phyloP scores from a whole-genome alignment of 2,888 invertebrate species.

The Sesia apiformis region DNA sequence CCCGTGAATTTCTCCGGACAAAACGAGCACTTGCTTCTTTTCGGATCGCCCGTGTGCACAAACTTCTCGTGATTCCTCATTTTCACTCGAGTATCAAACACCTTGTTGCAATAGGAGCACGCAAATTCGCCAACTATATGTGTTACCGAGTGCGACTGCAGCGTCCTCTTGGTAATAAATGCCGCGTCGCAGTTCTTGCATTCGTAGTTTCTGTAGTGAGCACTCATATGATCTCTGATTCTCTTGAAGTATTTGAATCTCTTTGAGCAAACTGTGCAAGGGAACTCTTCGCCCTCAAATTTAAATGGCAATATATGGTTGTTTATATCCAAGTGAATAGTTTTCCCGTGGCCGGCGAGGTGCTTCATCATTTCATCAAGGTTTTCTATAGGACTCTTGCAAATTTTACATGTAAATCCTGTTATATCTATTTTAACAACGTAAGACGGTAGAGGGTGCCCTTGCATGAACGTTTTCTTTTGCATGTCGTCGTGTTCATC shows the following conservation, averaged over 20 bases:
- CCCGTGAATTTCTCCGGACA: slow-evolving; percentile 17
- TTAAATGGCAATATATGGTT: slow-evolving; percentile 42
- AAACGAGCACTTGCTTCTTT: slow-evolving; percentile 16
- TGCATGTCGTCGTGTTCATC: slow-evolving; percentile 9
- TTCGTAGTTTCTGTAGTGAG: slow-evolving; percentile 3
- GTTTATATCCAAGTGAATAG: slow-evolving; percentile 41
- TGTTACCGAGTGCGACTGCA: slow-evolving; percentile 8
- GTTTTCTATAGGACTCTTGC: slow-evolving; percentile 21
- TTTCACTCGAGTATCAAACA: slow-evolving; percentile 9
- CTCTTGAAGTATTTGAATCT: slow-evolving; percentile 20
- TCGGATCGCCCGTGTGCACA: slow-evolving; percentile 7
- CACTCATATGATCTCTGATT: not conserved
- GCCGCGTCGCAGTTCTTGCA: slow-evolving; percentile 15
- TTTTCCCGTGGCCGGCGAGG: slow-evolving; percentile 33
- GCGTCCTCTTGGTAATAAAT: slow-evolving; percentile 8
- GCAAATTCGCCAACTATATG: slow-evolving; percentile 17
- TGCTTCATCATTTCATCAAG: slow-evolving; percentile 39
- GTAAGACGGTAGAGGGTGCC: slow-evolving; percentile 30
- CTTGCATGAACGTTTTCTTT: slow-evolving; percentile 4
- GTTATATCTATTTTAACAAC: slow-evolving; percentile 48
- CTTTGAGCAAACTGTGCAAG: slow-evolving; percentile 25
- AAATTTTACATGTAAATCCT: slow-evolving; percentile 32
- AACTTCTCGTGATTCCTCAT: slow-evolving; percentile 13
- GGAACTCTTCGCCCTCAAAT: slow-evolving; percentile 17
- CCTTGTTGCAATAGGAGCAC: slow-evolving; percentile 18